phyloP scores from a whole-genome alignment of 2,797 vertebrate species.

The Pipistrellus nathusii region DNA sequence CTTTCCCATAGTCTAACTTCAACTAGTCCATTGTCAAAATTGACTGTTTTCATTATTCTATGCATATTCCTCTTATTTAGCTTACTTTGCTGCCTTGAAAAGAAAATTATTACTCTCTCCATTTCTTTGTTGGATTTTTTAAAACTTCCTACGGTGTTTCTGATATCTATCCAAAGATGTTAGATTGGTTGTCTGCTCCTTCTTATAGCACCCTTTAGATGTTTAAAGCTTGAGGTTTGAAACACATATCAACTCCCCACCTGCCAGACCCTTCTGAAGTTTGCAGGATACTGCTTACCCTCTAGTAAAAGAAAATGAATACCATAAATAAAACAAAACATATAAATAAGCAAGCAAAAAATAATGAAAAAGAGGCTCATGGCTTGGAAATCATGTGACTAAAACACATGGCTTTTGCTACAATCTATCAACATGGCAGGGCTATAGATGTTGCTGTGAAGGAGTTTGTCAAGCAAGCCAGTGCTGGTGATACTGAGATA shows the following conservation, averaged over 20 bases:
- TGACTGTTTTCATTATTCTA: neutral
- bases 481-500: neutral
- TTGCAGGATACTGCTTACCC: neutral
- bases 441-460: neutral
- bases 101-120: conserved; percentile 37
- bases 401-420: neutral
- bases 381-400: neutral
- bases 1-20: neutral
- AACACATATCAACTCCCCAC: neutral
- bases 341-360: neutral
- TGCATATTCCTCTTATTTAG: neutral
- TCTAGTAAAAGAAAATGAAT: neutral
- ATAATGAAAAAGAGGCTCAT: neutral
- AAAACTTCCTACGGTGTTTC: neutral
- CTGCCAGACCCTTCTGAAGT: neutral
- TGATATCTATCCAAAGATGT: neutral
- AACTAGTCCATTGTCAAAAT: neutral
- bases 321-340: neutral
- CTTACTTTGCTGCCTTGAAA: neutral
- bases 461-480: neutral
- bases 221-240: neutral
- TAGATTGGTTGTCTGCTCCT: neutral
- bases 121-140: neutral
- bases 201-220: neutral
- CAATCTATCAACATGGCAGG: neutral